Base-by-base conservation (phyloP, 2,113 vertebrate species). In the Scytalopus superciliaris region DNA sequence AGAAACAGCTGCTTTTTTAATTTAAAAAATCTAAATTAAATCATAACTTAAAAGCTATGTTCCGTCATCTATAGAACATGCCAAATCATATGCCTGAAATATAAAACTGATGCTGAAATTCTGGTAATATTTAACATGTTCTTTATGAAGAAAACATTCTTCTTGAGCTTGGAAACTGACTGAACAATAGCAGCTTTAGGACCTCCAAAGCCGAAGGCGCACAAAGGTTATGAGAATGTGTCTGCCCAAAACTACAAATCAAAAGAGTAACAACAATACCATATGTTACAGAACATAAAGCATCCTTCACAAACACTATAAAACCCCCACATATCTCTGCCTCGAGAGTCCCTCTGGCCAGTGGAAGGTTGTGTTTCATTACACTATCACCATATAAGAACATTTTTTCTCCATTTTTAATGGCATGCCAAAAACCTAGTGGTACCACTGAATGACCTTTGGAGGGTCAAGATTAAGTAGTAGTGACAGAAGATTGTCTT, bases 161-260 rank as follows among this genome's bases (percentile, higher is more conserved):
- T 96, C 84, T 93, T 87, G 88, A 69, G 81, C 62, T 93, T 93
- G 62, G 88, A 96, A 96, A 97, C 87, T 83, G 90, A 82, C 84
- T 83, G 94, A 96, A 97, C 95, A 96, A 97, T 96, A 96, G 93
- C 90, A 94, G 93, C 84, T 90, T 89, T 97, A 89, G 96, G 97
- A 98, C 98, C 97, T 98, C 98, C 98, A 97, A 93, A 97, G 97
- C 98, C 93, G 97, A 97, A 97, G 96, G 98, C 96, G 30, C 96
- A 97, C 97, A 98, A 97, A 98, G 98, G 98, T 98, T 98, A 98
- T 97, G 94, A 96, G 98, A 98, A 98, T 98, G 98, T 98, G 92
- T 97, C 97, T 97, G 95, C 95, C 88, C 98, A 97, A 98, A 98
- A 97, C 98, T 98, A 98, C 98, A 98, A 98, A 98, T 98, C 98